Evolutionary conservation across 2,888 invertebrate species (phyloP), one percentile per base, ranked within the genome.

Genomic region (Drosophila demipolita): DNA sequence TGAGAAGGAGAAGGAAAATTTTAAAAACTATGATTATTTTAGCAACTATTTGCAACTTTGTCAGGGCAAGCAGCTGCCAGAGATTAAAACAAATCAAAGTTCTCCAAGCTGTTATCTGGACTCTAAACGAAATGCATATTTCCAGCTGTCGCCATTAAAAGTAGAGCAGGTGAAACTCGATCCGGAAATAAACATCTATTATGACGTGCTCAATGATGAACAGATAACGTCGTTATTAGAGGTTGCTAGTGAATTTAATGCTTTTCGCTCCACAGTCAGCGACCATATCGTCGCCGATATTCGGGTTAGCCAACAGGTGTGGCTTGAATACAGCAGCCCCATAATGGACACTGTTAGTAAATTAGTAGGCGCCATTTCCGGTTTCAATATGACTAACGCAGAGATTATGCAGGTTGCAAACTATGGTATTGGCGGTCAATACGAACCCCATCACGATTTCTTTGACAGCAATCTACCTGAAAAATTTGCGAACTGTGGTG

Each of bases 391-490:
- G 94, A 93, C 93, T 17, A 97, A 97, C 0, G 98, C 98, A 0
- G 99, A 99, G 93, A 97, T 97, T 87, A 94, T 99, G 82, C 99
- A 99, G 94, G 97, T 99, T 59, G 99, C 98, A 74, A 99, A 99
- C 94, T 99, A 99, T 93, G 99, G 99, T 15, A 97, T 99, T 80
- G 99, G 99, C 1, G 99, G 99, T 0, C 99, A 99, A 92, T 99
- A 99, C 92, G 98, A 98, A 88, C 98, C 99, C 11, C 99, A 99
- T 93, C 98, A 95, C 92, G 99, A 97, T 92, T 97, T 96, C 90
- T 96, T 97, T 96, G 35, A 1, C 20, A 7, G 0, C 1, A 6
- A 32, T 0, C 1, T 75, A 17, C 32, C 62, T 0, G 32, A 0
- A 74, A 9, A 4, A 0, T 8, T 0, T 0, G 0, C 0, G 20